Evolutionary conservation across 2,797 vertebrate genomes (phyloP), one percentile per base, ranked within the genome.

Genomic region (Novumbra hubbsi): DNA sequence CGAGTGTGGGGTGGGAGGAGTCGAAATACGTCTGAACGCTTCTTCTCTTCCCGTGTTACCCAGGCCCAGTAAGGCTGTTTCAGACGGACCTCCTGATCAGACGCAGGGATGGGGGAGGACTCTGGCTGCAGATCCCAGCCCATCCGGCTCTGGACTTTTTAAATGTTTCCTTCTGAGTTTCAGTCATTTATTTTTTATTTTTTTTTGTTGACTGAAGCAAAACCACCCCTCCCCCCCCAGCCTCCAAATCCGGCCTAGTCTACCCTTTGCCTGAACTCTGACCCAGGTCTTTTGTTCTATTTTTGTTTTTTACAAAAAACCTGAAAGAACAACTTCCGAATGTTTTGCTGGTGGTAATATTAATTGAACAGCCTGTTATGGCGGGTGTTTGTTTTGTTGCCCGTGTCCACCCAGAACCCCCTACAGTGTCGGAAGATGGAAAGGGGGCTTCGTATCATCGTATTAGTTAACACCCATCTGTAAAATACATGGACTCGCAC

Each of bases 1-100:
- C n/a, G n/a, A n/a, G n/a, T n/a, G n/a, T n/a, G n/a, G n/a, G n/a
- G 34, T 38, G 34, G 34, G 34, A 38, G 1, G 34, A 2, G 34
- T 38, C n/a, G 34, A 38, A 38, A 38, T 38, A 38, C 5, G 32
- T 4, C 0, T 38, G 34, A 38, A 38, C 34, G 14, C 45, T n/a
- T 32, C 3, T 27, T 19, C 21, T 77, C 3, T 30, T 81, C n/a
- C 11, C 14, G 9, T 48, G 17, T 86, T 24, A 88, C 88, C 73
- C 89, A 95, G 93, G 89, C 90, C 68, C 92, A 93, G 88, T 93
- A 88, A 92, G 80, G 0, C n/a, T 34, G 30, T 57, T 21, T 5
- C 24, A 27, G 24, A 55, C 68, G 8, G 70, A 74, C 73, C 60
- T n/a, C 70, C 17, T 24, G 65, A n/a, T 3, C 21, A 60, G 55